Evolutionary conservation across 2,113 vertebrate genomes (phyloP), one percentile per base, ranked within the genome.

Genomic region (Xenopus laevis): DNA sequence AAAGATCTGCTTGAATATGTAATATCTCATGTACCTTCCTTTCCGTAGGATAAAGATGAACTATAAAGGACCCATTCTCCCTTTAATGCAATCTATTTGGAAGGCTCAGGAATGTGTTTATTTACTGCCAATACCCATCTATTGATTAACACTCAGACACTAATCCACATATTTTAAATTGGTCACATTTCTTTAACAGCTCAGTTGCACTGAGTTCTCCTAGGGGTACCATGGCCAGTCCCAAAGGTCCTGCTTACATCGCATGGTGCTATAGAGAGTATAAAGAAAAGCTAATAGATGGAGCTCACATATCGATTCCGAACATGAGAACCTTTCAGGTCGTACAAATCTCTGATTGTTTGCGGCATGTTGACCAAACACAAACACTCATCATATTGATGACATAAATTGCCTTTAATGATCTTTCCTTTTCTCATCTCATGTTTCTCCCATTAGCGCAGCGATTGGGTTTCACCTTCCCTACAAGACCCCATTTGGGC

Each of bases 351-450:
- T 63, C 17, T 62, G 30, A 63, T 63, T 45, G 65, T 46, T 16
- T 20, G 50, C 68, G 73, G 47, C 73, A 69, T 69, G 59, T 76
- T 76, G 59, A 44, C 33, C n/a, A 76, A 69, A 69, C 58, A 69
- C 68, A 74, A 50, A 13, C 10, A 17, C 66, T 53, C 59, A 64
- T 69, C 62, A 53, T 69, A 69, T 69, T 44, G 59, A 76, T 55
- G 59, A 57, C 27, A 69, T 68, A 69, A 69, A 76, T 76, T 68
- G 66, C 66, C 40, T 62, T 23, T 76, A 76, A 69, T 68, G 73
- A 76, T 76, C 73, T 76, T 64, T 27, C 58, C 58, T 60, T 60
- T 55, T 16, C 59, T 76, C 60, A 64, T 76, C 73, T 67, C 59
- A 62, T 52, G 61, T 76, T 69, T 55, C 66, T 76, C 23, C 67